These are phyloP conservation scores for Poeciliopsis prolifica DNA, from an alignment of 2,113 vertebrate species.

Conservation along the genomic window DNA sequence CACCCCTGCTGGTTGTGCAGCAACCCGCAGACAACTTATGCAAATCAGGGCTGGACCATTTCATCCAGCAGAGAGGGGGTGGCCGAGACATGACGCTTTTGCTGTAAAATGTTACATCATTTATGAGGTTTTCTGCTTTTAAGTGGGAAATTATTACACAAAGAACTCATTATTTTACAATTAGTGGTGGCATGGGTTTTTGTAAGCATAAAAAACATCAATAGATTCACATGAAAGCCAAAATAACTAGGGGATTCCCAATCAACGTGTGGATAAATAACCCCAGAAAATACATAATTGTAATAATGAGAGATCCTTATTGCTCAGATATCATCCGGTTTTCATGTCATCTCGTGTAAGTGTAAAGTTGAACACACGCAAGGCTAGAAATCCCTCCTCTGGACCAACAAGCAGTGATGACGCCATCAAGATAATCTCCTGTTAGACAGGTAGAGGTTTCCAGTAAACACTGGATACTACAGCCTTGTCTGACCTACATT, in stretches of 20 bases:
- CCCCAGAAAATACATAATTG: not conserved
- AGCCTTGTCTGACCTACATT: slow-evolving; percentile 76
- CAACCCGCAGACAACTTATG: slow-evolving; percentile 91
- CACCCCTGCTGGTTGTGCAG: slow-evolving; percentile 85
- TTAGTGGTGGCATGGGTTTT: not conserved
- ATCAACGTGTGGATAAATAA: slow-evolving; percentile 6
- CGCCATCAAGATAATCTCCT: slow-evolving; percentile 54
- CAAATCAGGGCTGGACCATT: slow-evolving; percentile 94
- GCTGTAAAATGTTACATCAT: not conserved
- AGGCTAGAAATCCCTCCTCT: slow-evolving; percentile 21
- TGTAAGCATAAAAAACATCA: not conserved
- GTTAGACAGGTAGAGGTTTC: slow-evolving; percentile 64
- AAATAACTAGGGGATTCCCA: slow-evolving; percentile 48
- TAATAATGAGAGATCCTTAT: not conserved
- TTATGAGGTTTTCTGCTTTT: slow-evolving; percentile 6
- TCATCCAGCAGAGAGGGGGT: slow-evolving; percentile 69
- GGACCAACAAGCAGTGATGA: slow-evolving; percentile 27
- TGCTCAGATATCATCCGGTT: not conserved
- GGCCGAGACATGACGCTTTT: slow-evolving; percentile 28
- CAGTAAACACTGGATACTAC: slow-evolving; percentile 62
- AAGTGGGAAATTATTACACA: not conserved
- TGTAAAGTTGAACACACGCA: slow-evolving; percentile 22
- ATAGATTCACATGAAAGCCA: not conserved
- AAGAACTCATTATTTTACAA: not conserved
- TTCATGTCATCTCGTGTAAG: not conserved